Conservation (phyloP, 2,888 invertebrate species). For the Oscheius sp. region DNA sequence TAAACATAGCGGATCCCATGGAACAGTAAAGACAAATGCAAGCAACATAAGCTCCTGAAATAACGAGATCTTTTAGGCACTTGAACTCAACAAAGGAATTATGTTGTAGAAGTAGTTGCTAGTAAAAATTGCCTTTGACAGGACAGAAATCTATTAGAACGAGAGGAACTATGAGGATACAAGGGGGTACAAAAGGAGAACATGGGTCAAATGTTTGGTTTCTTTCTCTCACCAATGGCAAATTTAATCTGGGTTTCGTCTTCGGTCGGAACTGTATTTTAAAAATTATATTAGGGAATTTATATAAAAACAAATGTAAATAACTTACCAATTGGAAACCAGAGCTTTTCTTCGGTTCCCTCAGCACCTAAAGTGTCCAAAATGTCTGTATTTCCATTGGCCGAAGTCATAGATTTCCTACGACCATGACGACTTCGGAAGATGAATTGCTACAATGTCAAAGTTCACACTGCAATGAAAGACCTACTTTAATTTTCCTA, state of each 20-base stretch:
- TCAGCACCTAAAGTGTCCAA: constrained; percentile 63
- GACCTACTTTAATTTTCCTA: constrained; percentile 58
- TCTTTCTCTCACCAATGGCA: constrained; percentile 46
- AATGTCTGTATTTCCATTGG: constrained; percentile 61
- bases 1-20: constrained; percentile 70
- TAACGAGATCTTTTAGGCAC: background rate
- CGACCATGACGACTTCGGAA: constrained; percentile 59
- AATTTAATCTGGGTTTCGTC: constrained; percentile 47
- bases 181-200: background rate
- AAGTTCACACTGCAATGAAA: background rate
- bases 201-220: constrained; percentile 1
- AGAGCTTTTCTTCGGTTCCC: constrained; percentile 67
- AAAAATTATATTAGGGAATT: constrained; percentile 3
- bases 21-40: constrained; percentile 70
- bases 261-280: constrained; percentile 42
- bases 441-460: constrained; percentile 53
- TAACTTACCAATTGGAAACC: constrained; percentile 69
- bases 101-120: constrained; percentile 20
- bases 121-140: constrained; percentile 19
- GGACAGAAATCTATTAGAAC: constrained; percentile 8
- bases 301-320: background rate
- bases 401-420: constrained; percentile 65
- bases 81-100: no score
- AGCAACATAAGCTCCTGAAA: constrained; percentile 68
- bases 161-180: background rate